phyloP scores from a whole-genome alignment of 2,113 vertebrate genomes.

The Microcebus ravelobensis region DNA sequence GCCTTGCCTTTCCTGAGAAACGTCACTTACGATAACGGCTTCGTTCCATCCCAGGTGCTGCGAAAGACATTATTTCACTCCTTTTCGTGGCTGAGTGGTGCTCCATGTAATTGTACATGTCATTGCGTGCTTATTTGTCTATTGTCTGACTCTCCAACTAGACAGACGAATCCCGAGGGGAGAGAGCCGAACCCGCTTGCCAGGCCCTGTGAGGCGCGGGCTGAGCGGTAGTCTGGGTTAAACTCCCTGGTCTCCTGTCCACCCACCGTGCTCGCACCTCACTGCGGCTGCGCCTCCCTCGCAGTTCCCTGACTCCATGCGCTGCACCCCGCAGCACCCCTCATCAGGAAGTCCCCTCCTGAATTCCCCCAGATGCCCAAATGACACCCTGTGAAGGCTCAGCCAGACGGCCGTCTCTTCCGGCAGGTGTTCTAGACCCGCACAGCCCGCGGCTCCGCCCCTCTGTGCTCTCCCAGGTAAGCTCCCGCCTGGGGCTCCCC shows the following conservation, averaged over 20 bases:
- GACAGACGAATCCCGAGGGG: not conserved
- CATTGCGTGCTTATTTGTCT: not conserved
- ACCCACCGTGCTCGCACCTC: not conserved
- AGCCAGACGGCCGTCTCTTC: not conserved
- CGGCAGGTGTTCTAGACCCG: not conserved
- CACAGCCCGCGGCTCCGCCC: not conserved
- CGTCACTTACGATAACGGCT: no score
- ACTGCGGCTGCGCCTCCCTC: no score
- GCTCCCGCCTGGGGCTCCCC: not conserved
- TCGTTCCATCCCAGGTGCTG: no score
- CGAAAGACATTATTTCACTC: no score
- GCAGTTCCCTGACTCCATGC: rapidly evolving
- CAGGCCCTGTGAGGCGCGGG: not conserved
- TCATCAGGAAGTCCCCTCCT: not conserved
- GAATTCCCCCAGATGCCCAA: not conserved
- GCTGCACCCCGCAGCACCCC: rapidly evolving
- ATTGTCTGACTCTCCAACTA: not conserved
- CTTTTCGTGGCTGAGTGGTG: no score
- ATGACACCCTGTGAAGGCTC: not conserved
- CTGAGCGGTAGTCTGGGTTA: not conserved
- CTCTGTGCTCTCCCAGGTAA: not conserved
- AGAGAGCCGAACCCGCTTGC: rapidly evolving
- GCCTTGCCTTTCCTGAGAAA: no score
- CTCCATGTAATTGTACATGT: not conserved
- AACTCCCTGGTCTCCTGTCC: not conserved